Conservation (phyloP, 2,888 invertebrate species). For the Pediacus dermestoides region DNA sequence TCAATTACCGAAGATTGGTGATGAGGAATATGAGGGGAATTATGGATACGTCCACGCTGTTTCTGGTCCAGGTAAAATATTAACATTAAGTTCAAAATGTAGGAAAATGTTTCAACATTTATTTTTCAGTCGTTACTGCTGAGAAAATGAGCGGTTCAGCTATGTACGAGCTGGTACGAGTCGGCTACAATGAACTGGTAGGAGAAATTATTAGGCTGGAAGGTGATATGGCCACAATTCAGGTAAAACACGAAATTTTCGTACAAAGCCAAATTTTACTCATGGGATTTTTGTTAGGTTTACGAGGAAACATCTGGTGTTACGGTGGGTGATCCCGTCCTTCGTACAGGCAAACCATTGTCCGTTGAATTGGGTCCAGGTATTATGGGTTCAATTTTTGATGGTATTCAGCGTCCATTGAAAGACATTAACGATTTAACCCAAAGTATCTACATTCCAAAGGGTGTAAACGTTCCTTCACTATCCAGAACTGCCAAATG, state of each 20-base stretch:
- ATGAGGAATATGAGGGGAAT: slow-evolving; percentile 81
- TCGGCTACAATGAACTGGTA: slow-evolving; percentile 96
- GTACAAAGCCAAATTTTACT: neutral
- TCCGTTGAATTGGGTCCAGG: slow-evolving; percentile 99
- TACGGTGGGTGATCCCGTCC: slow-evolving; percentile 98
- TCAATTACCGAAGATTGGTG: slow-evolving; percentile 67
- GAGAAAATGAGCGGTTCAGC: slow-evolving; percentile 99
- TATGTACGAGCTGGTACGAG: slow-evolving; percentile 99
- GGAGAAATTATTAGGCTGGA: slow-evolving; percentile 99
- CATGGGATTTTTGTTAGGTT: slow-evolving; percentile 54
- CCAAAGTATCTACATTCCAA: slow-evolving; percentile 98
- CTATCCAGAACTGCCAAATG: slow-evolving; percentile 76
- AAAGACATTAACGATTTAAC: slow-evolving; percentile 94
- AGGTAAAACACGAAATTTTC: slow-evolving; percentile 59
- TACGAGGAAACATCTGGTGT: slow-evolving; percentile 97
- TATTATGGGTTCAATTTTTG: slow-evolving; percentile 99
- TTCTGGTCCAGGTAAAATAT: slow-evolving; percentile 91
- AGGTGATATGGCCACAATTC: slow-evolving; percentile 99
- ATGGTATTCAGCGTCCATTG: slow-evolving; percentile 98
- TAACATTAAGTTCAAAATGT: neutral
- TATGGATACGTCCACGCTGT: slow-evolving; percentile 97
- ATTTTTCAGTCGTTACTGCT: slow-evolving; percentile 88
- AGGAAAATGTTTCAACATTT: neutral
- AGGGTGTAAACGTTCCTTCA: slow-evolving; percentile 94
- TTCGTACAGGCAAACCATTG: slow-evolving; percentile 96